These are phyloP conservation scores for Thamnophis elegans DNA, from an alignment of 2,797 vertebrate genomes.

Conservation along the genomic window DNA sequence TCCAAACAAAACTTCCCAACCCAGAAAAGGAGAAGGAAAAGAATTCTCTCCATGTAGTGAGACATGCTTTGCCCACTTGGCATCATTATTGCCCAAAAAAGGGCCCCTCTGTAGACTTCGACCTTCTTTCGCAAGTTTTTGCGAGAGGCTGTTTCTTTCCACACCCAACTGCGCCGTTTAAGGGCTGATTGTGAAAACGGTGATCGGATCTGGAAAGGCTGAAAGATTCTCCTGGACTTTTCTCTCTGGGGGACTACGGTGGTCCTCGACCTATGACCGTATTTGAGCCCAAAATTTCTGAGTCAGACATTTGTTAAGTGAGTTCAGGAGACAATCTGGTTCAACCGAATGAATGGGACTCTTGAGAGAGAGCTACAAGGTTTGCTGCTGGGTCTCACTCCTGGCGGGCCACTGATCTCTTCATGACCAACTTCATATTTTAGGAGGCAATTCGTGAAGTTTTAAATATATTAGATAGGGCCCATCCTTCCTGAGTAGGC, in stretches of 20 bases:
- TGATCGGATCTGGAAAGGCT: not conserved
- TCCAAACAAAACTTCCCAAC: not conserved
- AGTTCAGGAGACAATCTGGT: not conserved
- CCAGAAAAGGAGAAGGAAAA: not conserved
- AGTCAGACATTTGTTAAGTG: too few species aligned
- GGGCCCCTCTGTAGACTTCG: not conserved
- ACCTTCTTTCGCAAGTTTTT: not conserved
- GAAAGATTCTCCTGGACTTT: not conserved
- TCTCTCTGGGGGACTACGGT: not conserved
- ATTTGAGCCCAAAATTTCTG: too few species aligned
- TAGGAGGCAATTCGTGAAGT: not conserved
- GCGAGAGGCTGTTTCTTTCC: not conserved
- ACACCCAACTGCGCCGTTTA: not conserved
- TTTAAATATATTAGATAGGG: not conserved
- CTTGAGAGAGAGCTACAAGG: too few species aligned
- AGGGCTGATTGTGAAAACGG: not conserved
- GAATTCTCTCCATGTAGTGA: not conserved
- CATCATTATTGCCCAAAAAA: not conserved
- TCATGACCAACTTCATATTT: not conserved
- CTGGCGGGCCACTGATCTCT: not conserved
- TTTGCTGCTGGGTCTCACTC: not conserved
- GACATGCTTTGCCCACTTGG: not conserved
- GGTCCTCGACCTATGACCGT: too few species aligned
- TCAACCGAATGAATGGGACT: not conserved
- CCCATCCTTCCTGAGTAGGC: too few species aligned